A percentile compares a stretch with the other conserved stretches of the same genome.
phyloP scores from a whole-genome alignment of 1,140 invertebrate genomes.

The Dendroctonus ponderosae region DNA sequence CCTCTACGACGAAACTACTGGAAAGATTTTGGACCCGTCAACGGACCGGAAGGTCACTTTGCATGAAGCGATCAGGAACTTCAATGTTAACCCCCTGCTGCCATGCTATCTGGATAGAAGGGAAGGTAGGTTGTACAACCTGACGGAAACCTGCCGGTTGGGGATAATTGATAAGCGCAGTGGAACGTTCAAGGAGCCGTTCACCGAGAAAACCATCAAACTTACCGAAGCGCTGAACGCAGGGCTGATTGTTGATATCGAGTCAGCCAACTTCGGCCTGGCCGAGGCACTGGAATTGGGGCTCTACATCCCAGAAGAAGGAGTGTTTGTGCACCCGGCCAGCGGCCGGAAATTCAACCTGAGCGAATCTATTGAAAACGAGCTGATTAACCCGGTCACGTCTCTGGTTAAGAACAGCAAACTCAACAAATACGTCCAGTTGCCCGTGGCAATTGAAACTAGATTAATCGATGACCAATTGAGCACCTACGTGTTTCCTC shows the following conservation, averaged over 20 bases:
- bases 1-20: slow-evolving; percentile 74
- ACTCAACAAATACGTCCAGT: slow-evolving; percentile 67
- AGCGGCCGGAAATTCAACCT: slow-evolving; percentile 76
- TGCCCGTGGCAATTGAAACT: slow-evolving; percentile 72
- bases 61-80: slow-evolving; percentile 79
- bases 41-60: slow-evolving; percentile 75
- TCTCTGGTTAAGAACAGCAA: slow-evolving; percentile 76
- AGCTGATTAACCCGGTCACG: slow-evolving; percentile 76
- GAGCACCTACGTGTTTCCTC: slow-evolving; percentile 67
- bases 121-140: slow-evolving; percentile 64
- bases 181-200: slow-evolving; percentile 74
- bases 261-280: slow-evolving; percentile 75
- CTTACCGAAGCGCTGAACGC: slow-evolving; percentile 70
- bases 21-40: slow-evolving; percentile 78
- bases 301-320: slow-evolving; percentile 70
- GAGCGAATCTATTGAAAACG: slow-evolving; percentile 72
- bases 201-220: slow-evolving; percentile 63
- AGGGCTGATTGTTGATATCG: slow-evolving; percentile 81
- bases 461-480: slow-evolving; percentile 71
- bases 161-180: slow-evolving; percentile 80
- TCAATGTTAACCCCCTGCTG: slow-evolving; percentile 74
- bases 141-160: slow-evolving; percentile 75
- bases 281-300: slow-evolving; percentile 82
- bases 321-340: slow-evolving; percentile 78
- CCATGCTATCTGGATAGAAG: slow-evolving; percentile 79